Conservation (phyloP, 2,888 invertebrate genomes). For the Meta bourneti region DNA sequence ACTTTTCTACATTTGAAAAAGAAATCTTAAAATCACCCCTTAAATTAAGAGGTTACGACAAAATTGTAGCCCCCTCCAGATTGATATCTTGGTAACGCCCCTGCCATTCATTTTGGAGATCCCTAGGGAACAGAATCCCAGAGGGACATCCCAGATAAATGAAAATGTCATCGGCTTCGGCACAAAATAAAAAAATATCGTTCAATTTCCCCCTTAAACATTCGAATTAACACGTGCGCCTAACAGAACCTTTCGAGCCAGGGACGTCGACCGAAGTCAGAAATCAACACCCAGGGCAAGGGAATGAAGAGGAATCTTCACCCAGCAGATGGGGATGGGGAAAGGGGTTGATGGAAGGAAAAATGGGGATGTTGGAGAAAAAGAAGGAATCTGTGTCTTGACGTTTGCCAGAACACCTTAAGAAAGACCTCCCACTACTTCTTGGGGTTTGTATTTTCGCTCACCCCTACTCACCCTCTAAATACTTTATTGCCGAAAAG, state of each 20-base stretch:
- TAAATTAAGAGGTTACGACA: too few species aligned
- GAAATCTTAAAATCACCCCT: too few species aligned
- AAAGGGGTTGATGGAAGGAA: not conserved
- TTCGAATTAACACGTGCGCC: not conserved
- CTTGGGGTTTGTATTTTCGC: conserved; percentile 26
- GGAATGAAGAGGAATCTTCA: not conserved
- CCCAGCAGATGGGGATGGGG: not conserved
- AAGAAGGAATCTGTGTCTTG: conserved; percentile 31
- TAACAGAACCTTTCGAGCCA: not conserved
- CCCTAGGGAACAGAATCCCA: too few species aligned
- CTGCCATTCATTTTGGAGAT: too few species aligned
- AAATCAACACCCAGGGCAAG: not conserved
- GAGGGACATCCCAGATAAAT: not conserved
- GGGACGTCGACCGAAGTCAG: conserved; percentile 2
- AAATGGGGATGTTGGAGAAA: conserved; percentile 10
- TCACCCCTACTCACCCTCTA: conserved; percentile 10
- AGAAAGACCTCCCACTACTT: conserved; percentile 65
- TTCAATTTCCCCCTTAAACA: conserved; percentile 3
- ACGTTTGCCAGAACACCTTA: conserved; percentile 70
- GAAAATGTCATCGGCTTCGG: not conserved
- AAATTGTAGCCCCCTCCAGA: too few species aligned
- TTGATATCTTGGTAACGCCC: too few species aligned
- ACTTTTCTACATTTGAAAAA: too few species aligned
- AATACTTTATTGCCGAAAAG: conserved; percentile 69
- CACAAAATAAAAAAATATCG: not conserved